Percentiles rank a stretch among this genome's conserved stretches.
phyloP scores from a whole-genome alignment of 2,888 invertebrate species.

The Nymphalis urticae region DNA sequence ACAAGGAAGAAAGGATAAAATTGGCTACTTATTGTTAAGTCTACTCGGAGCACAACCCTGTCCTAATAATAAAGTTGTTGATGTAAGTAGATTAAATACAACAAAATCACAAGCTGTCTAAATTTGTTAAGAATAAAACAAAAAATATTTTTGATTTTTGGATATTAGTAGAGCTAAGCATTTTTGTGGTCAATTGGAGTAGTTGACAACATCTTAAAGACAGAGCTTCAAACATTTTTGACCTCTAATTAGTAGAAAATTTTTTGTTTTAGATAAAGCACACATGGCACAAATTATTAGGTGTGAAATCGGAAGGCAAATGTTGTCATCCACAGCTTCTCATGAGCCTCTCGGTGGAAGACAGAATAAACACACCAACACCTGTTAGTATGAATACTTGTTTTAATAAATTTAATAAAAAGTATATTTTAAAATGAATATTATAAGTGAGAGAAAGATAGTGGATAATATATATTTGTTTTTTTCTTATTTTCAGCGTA shows the following conservation, averaged over 20 bases:
- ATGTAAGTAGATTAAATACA: constrained; percentile 51
- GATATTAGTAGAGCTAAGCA: no score
- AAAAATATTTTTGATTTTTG: no score
- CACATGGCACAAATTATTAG: constrained; percentile 83
- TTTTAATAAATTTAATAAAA: no score
- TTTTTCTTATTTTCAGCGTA: constrained; percentile 56
- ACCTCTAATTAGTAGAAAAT: no score
- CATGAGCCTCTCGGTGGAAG: constrained; percentile 82
- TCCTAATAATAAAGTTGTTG: constrained; percentile 72
- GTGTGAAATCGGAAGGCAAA: constrained; percentile 80
- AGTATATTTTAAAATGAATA: not conserved
- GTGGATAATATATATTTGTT: not conserved
- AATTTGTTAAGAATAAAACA: no score
- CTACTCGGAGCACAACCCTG: constrained; percentile 86
- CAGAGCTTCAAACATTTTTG: no score
- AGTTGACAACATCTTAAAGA: no score
- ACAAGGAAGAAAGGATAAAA: constrained; percentile 81
- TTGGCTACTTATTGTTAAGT: constrained; percentile 87
- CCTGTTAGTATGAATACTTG: constrained; percentile 56
- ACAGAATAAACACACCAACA: constrained; percentile 72
- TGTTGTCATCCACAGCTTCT: constrained; percentile 83
- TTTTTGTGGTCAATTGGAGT: no score
- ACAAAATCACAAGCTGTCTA: not conserved
- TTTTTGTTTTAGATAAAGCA: constrained; percentile 33
- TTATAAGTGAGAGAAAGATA: no score